These are phyloP conservation scores for Protomyctophum bolini DNA, from an alignment of 2,113 vertebrate genomes.

Conservation along the genomic window DNA sequence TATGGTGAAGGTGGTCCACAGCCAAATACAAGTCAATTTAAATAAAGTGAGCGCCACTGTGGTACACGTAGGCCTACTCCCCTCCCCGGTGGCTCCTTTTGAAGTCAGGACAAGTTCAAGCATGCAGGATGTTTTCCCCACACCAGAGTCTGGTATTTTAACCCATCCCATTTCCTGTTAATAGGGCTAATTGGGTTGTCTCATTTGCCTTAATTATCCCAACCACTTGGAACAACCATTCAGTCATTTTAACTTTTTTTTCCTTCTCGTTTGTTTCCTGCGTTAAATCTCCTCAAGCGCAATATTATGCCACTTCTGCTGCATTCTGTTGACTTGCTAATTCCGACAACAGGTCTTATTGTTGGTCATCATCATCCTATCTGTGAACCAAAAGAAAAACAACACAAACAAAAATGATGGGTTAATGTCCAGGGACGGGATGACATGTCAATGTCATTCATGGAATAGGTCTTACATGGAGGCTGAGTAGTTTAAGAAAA, in stretches of 20 bases:
- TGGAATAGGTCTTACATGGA: constrained; percentile 60
- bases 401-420: constrained; percentile 59
- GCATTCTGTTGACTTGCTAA: constrained; percentile 19
- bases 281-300: constrained; percentile 16
- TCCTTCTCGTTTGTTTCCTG: neutral
- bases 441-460: constrained; percentile 56
- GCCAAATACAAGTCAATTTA: too few relatives aligned
- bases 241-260: constrained; percentile 1
- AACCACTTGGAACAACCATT: constrained; percentile 33
- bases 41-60: too few relatives aligned
- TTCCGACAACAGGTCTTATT: constrained; percentile 35
- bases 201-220: constrained; percentile 69
- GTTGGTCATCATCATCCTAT: constrained; percentile 50
- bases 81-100: constrained; percentile 51
- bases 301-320: constrained; percentile 38
- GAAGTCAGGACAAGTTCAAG: constrained; percentile 50
- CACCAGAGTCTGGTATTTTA: constrained; percentile 56
- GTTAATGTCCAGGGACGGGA: constrained; percentile 65
- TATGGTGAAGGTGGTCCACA: too few relatives aligned
- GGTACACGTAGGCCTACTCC: neutral
- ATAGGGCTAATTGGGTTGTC: constrained; percentile 68
- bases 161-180: constrained; percentile 52
- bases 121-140: constrained; percentile 38
- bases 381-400: constrained; percentile 68
- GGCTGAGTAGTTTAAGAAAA: constrained; percentile 30